A percentile compares a stretch with the other conserved stretches of the same genome.
Evolutionary conservation across 2,113 vertebrate genomes (phyloP).

Genomic region (Donacobius atricapilla): DNA sequence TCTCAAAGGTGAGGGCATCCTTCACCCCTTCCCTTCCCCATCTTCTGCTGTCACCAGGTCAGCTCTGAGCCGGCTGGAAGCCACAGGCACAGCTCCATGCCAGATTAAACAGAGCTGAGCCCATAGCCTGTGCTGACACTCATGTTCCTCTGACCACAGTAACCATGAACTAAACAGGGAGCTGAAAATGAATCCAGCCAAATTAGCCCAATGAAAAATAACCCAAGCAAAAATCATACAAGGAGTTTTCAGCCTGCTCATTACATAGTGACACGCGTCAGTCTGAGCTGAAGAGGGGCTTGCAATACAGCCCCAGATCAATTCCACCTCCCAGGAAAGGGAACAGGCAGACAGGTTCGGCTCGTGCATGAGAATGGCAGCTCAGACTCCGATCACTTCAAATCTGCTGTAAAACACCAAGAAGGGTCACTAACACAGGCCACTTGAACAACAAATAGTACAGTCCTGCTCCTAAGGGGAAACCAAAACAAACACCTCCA

Average conservation of each 20-base stretch:
- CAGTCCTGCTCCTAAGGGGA: neutral
- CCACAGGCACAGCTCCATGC: neutral
- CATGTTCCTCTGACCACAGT: neutral
- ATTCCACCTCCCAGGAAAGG: neutral
- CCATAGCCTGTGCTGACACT: neutral
- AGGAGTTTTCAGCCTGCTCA: neutral
- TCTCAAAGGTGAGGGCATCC: neutral
- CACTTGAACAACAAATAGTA: neutral
- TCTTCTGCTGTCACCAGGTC: neutral
- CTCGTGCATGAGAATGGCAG: neutral
- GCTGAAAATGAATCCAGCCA: neutral
- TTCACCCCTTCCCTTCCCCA: neutral
- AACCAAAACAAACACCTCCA: neutral
- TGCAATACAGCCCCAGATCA: neutral
- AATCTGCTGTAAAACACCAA: neutral
- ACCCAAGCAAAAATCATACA: neutral
- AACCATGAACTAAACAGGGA: neutral
- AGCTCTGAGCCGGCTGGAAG: neutral
- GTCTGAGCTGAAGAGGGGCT: neutral
- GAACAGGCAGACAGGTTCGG: neutral
- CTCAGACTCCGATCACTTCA: neutral
- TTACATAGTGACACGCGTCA: fast-evolving
- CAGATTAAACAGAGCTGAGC: neutral
- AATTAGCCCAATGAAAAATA: neutral
- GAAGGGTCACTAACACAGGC: neutral